Percentiles rank a stretch among this genome's conserved stretches.
phyloP scores from a whole-genome alignment of 1,140 invertebrate genomes.

The Bactericera cockerelli region DNA sequence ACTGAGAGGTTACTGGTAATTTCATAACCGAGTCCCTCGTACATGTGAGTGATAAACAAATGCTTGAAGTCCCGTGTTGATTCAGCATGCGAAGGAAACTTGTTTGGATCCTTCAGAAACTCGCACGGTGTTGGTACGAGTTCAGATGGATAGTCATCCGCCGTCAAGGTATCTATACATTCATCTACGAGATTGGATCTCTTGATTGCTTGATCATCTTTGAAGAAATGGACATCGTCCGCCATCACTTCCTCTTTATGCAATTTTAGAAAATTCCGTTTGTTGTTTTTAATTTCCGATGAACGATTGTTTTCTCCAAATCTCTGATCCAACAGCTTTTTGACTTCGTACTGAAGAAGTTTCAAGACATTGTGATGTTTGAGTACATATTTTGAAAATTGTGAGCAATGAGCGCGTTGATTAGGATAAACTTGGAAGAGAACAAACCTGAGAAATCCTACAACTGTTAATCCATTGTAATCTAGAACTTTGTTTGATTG shows the following conservation, averaged over 20 bases:
- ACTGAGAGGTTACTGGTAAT: background rate
- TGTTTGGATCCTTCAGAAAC: background rate
- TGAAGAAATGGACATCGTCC: too few relatives aligned
- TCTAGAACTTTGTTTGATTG: background rate
- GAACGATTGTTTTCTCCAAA: background rate
- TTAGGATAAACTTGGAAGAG: background rate
- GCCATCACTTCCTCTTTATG: background rate
- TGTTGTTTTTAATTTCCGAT: background rate
- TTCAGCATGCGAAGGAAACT: background rate
- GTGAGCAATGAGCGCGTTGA: background rate
- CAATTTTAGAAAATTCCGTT: background rate
- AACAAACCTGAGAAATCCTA: background rate
- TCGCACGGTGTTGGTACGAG: background rate
- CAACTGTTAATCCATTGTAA: background rate
- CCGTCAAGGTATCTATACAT: background rate
- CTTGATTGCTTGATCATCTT: background rate
- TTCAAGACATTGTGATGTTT: background rate
- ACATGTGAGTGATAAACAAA: background rate
- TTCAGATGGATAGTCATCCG: background rate
- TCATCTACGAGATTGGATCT: background rate
- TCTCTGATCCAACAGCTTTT: background rate
- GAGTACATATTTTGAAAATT: background rate
- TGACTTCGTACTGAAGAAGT: background rate
- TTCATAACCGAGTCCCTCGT: background rate
- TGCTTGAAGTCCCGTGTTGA: background rate